These are phyloP conservation scores for Lithodes maja DNA, from an alignment of 2,888 invertebrate species.

Conservation along the genomic window DNA sequence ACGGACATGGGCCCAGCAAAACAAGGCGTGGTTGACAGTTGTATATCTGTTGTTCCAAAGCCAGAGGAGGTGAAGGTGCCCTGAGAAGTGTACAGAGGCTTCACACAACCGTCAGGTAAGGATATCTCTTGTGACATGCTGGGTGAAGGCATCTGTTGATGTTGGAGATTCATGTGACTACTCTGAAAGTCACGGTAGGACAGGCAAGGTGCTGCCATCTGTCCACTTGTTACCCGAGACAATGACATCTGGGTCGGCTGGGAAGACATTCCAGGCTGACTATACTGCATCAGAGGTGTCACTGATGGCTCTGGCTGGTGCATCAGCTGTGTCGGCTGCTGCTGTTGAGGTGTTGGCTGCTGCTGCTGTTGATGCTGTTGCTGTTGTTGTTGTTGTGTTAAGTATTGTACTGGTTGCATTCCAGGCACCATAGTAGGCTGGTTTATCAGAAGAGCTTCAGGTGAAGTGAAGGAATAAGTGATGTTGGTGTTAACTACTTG, in stretches of 20 bases:
- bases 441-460: constrained; percentile 67
- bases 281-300: constrained; percentile 52
- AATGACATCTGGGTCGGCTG: constrained; percentile 48
- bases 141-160: constrained; percentile 19
- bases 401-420: constrained; percentile 61
- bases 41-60: neutral
- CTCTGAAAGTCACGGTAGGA: constrained; percentile 32
- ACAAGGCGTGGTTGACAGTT: constrained; percentile 12
- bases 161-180: constrained; percentile 6
- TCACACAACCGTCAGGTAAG: constrained; percentile 19
- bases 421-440: constrained; percentile 62
- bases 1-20: constrained; percentile 22
- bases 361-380: constrained; percentile 49
- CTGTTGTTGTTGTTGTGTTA: constrained; percentile 65
- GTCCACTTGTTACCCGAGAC: constrained; percentile 45
- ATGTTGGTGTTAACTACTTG: constrained; percentile 69
- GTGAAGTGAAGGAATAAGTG: constrained; percentile 66
- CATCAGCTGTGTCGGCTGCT: constrained; percentile 47
- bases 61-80: constrained; percentile 21
- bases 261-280: constrained; percentile 39
- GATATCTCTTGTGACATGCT: constrained; percentile 38
- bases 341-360: constrained; percentile 17
- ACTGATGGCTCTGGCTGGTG: constrained; percentile 58
- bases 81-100: constrained; percentile 24
- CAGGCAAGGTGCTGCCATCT: constrained; percentile 40